Base-by-base conservation (phyloP, 2,888 invertebrate species). In the Sipha maydis region DNA sequence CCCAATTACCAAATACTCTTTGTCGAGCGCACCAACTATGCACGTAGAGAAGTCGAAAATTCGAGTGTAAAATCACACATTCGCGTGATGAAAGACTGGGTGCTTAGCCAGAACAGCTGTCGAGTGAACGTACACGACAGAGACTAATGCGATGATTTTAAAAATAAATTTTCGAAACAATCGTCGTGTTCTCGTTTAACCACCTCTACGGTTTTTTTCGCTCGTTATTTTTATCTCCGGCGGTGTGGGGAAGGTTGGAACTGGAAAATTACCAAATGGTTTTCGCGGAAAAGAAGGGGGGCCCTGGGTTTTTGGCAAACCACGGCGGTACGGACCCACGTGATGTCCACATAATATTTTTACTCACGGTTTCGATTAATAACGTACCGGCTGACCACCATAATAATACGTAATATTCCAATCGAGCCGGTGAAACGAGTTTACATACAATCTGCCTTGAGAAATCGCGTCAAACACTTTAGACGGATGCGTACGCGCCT, bases 231-330 rank as follows among this genome's bases (percentile, higher is more conserved):
- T 85, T 85, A 85, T 85, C 85, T 78, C n/a, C 21, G 56, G 71
- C 14, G 14, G 48, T 11, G 14, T 2, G 48, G 48, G 14, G 48
- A 11, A 14, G 48, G 41, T 3, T 41, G 28, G 79, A 31, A 79
- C 79, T 86, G 86, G 86, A 86, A 73, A 79, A 86, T 41, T 79
- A 86, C 86, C 85, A 85, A 85, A 14, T 69, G 77, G 69, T 85
- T 78, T 79, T 86, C 79, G 86, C 86, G 56, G 28, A 3, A n/a
- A 56, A 80, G 25, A 17, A 41, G 48, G 34, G 21, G 61, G 73
- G 38, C 17, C 28, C 61, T 3, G 8, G 5, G 34, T 21, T 73
- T 85, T 86, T 86, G 86, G 86, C 86, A 86, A 86, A 56, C 56
- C 71, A 38, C n/a, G 48, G 54, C 56, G 56, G 56, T 19, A 21